A percentile compares a stretch with the other conserved stretches of the same genome.
These are phyloP conservation scores for Anoplius nigerrimus DNA, from an alignment of 2,888 invertebrate species.

Conservation along the genomic window DNA sequence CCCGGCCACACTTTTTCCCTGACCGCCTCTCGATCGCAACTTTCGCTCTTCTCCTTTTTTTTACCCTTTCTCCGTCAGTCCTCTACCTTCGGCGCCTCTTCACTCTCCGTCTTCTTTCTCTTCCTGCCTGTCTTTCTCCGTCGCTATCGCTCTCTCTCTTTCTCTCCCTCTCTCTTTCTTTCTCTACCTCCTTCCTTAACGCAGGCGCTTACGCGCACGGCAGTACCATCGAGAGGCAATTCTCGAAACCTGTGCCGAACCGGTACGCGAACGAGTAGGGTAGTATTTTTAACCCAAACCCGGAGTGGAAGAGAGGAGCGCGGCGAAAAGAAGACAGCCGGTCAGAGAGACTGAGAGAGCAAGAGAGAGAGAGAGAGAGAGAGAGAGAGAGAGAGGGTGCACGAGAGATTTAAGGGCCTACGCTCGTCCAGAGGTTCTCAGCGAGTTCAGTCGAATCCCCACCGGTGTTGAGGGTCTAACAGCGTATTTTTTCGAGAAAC, in stretches of 20 bases:
- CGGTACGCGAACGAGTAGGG: slow-evolving; percentile 41
- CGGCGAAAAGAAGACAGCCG: slow-evolving; percentile 21
- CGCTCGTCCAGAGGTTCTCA: slow-evolving; percentile 43
- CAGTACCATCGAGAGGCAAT: slow-evolving; percentile 36
- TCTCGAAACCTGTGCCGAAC: slow-evolving; percentile 46
- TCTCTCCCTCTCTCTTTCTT: neutral
- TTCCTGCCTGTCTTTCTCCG: neutral
- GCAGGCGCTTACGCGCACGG: neutral
- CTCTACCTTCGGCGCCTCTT: slow-evolving; percentile 13
- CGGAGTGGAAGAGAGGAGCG: slow-evolving; percentile 29
- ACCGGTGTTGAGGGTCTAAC: no score
- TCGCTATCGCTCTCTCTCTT: neutral
- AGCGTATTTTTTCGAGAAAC: neutral
- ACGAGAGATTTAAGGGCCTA: slow-evolving; percentile 47
- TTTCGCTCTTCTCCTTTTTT: slow-evolving; percentile 4
- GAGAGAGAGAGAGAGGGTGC: slow-evolving; percentile 36
- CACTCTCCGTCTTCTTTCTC: slow-evolving; percentile 11
- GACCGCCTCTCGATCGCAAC: slow-evolving; percentile 12
- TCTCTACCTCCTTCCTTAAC: neutral
- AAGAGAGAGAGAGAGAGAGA: slow-evolving; percentile 25
- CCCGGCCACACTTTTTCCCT: neutral
- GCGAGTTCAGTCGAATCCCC: no score
- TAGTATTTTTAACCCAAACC: slow-evolving; percentile 63
- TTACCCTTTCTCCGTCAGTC: slow-evolving; percentile 1
- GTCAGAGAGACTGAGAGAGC: no score